A percentile compares a stretch with the other conserved stretches of the same genome.
phyloP scores from a whole-genome alignment of 1,140 invertebrate genomes.

The Drosophila pandora region DNA sequence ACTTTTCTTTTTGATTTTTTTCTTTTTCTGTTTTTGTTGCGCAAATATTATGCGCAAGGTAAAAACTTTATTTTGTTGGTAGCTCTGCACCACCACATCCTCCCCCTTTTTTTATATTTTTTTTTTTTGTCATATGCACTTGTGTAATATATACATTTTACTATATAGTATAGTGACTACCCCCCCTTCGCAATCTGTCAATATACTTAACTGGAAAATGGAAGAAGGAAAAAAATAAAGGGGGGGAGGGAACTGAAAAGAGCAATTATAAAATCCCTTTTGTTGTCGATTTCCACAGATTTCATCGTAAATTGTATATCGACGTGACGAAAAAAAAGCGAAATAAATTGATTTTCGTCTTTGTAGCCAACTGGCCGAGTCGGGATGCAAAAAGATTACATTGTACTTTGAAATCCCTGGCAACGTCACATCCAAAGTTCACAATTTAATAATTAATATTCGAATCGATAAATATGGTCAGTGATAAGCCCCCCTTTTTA shows the following conservation, averaged over 20 bases:
- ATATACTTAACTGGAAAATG: slow-evolving; percentile 37
- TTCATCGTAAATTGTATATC: slow-evolving; percentile 31
- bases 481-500: not conserved
- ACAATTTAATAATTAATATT: slow-evolving; percentile 3
- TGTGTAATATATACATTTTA: slow-evolving; percentile 20
- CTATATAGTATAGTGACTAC: slow-evolving; percentile 4
- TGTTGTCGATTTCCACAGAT: slow-evolving; percentile 41
- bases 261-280: slow-evolving; percentile 47
- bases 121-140: not conserved
- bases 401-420: not conserved
- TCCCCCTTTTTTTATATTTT: not conserved
- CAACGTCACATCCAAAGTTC: not conserved
- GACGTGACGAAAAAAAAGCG: slow-evolving; percentile 32
- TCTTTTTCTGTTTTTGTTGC: slow-evolving; percentile 11
- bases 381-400: slow-evolving; percentile 7
- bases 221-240: not conserved
- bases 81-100: not conserved
- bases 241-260: slow-evolving; percentile 18
- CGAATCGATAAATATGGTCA: not conserved
- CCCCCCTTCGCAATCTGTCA: slow-evolving; percentile 29
- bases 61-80: slow-evolving; percentile 45
- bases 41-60: slow-evolving; percentile 46
- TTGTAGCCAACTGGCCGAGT: not conserved
- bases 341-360: slow-evolving; percentile 48
- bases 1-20: too few species aligned